Percentiles rank a stretch among this genome's conserved stretches.
phyloP scores from a whole-genome alignment of 2,113 vertebrate genomes.

The Sapajus apella region DNA sequence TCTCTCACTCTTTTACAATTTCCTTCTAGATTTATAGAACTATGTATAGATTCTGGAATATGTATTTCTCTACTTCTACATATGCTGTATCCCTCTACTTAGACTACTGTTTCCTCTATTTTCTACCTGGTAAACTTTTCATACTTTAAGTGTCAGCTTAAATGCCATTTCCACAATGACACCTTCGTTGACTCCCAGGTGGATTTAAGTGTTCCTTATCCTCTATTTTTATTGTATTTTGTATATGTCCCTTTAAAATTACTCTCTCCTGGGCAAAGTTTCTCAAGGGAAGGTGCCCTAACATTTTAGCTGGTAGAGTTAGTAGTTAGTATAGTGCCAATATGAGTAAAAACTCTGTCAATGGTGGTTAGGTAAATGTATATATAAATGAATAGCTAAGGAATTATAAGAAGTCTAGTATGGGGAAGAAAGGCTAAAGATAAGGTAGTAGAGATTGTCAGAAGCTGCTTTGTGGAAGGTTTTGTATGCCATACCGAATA shows the following conservation, averaged over 20 bases:
- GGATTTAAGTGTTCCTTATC: neutral
- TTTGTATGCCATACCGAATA: neutral
- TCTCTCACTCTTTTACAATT: neutral
- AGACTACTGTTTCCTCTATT: neutral
- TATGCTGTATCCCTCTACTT: neutral
- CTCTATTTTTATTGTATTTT: neutral
- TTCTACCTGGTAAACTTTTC: neutral
- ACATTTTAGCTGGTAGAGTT: neutral
- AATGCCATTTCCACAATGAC: neutral
- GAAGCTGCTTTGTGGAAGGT: neutral
- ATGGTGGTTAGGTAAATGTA: neutral
- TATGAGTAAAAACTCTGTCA: neutral
- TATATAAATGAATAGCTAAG: neutral
- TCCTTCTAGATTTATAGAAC: neutral
- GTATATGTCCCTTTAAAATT: neutral
- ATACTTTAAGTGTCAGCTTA: neutral
- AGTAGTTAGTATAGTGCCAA: neutral
- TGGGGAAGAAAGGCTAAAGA: neutral
- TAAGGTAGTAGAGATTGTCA: neutral
- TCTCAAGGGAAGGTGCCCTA: neutral
- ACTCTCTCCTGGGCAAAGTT: neutral
- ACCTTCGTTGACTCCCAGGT: neutral
- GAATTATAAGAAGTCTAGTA: neutral
- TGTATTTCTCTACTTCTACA: neutral
- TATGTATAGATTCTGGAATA: neutral